Conservation (phyloP, 2,797 vertebrate genomes). For the Pantherophis vulpinus region DNA sequence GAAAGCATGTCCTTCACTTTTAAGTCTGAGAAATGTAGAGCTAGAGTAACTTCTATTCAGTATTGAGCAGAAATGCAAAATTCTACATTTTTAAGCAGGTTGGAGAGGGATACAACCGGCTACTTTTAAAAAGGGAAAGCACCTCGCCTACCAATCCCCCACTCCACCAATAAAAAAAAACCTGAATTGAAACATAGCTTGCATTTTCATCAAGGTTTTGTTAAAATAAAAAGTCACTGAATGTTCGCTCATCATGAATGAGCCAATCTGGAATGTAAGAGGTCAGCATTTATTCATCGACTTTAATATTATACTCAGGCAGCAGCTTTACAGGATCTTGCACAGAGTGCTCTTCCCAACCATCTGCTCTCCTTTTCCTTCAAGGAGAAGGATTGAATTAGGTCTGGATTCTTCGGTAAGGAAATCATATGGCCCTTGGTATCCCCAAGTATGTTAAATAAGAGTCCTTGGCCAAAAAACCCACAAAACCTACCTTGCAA, state of each 20-base stretch:
- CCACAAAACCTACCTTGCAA: not conserved
- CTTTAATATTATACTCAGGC: not conserved
- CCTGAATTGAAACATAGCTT: not conserved
- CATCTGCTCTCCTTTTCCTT: not conserved
- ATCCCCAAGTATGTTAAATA: not conserved
- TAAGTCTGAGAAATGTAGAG: not conserved
- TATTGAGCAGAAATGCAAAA: not conserved
- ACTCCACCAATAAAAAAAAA: not conserved
- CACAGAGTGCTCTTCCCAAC: not conserved
- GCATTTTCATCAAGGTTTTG: not conserved
- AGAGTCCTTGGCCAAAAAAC: not conserved
- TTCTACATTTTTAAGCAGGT: not conserved
- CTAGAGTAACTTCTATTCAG: not conserved
- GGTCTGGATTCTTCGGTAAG: not conserved
- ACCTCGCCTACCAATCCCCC: not conserved
- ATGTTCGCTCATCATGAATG: not conserved
- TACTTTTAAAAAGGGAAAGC: not conserved
- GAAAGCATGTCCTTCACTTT: not conserved
- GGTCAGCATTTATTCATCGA: not conserved
- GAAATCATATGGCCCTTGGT: not conserved
- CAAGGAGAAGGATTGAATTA: not conserved
- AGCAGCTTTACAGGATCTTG: not conserved
- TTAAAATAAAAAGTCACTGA: not conserved
- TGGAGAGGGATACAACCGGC: not conserved
- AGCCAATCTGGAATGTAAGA: not conserved